These are phyloP conservation scores for Alectura lathami DNA, from an alignment of 2,113 vertebrate species.

Conservation along the genomic window DNA sequence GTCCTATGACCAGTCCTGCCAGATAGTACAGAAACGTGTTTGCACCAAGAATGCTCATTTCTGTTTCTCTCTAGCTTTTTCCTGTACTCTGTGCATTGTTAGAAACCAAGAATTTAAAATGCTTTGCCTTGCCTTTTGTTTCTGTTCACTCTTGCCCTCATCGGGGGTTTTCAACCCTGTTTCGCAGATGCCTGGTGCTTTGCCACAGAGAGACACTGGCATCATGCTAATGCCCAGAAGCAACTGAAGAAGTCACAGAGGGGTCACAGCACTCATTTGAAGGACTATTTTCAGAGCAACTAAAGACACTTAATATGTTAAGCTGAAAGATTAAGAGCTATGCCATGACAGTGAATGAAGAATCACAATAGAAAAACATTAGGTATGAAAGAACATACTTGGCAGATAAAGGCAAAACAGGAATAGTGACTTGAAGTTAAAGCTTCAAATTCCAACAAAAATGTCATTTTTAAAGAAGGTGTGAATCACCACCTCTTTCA, in stretches of 20 bases:
- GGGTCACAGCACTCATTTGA: background rate
- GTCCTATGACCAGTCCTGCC: background rate
- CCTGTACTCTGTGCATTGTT: fast-evolving
- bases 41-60: background rate
- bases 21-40: background rate
- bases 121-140: background rate
- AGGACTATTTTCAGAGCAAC: background rate
- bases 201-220: background rate
- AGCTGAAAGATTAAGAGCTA: background rate
- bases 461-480: background rate
- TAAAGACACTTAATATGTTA: background rate
- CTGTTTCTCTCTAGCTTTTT: background rate
- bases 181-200: background rate
- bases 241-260: background rate
- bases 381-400: background rate
- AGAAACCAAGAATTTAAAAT: background rate
- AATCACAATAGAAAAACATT: background rate
- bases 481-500: background rate
- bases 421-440: background rate
- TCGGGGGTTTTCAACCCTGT: background rate
- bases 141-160: background rate
- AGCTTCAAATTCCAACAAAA: background rate
- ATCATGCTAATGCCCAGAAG: background rate
- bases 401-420: background rate
- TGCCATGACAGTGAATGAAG: background rate